Conservation (phyloP, 1,140 invertebrate species). For the Diprion similis region DNA sequence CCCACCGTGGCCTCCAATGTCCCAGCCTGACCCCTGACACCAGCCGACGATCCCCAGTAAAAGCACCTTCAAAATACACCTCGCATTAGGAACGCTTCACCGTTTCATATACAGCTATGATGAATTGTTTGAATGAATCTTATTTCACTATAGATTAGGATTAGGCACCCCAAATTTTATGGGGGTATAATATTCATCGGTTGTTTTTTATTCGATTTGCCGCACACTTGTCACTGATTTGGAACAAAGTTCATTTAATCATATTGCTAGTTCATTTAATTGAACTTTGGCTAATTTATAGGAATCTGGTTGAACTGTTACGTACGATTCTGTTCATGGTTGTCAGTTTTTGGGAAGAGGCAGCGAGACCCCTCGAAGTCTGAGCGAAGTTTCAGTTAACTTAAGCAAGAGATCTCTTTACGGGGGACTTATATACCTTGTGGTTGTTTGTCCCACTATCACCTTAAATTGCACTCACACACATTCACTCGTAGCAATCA, state of each 20-base stretch:
- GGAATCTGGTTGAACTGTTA: background rate
- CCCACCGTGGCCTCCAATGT: constrained; percentile 28
- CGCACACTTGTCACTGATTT: too few relatives aligned
- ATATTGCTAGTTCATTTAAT: too few relatives aligned
- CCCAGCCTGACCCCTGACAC: constrained; percentile 30
- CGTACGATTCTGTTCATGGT: constrained; percentile 20
- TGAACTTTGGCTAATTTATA: too few relatives aligned
- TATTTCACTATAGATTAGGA: background rate
- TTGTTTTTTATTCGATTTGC: background rate
- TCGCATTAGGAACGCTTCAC: background rate
- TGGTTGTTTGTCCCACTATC: constrained; percentile 34
- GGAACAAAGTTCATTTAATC: too few relatives aligned
- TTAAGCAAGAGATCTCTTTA: background rate
- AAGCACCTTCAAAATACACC: constrained; percentile 31
- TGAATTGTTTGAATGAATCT: background rate
- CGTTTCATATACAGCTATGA: background rate
- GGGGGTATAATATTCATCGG: background rate
- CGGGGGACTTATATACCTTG: constrained; percentile 40
- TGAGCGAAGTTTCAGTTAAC: background rate
- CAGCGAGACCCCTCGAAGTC: constrained; percentile 9
- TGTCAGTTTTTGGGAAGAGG: background rate
- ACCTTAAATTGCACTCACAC: constrained; percentile 12
- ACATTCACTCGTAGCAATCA: constrained; percentile 37
- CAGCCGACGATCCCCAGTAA: constrained; percentile 25
- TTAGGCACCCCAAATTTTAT: background rate